Percentiles rank a stretch among this genome's conserved stretches.
Conservation (phyloP, 2,113 vertebrate species). For the Eublepharis macularius region DNA sequence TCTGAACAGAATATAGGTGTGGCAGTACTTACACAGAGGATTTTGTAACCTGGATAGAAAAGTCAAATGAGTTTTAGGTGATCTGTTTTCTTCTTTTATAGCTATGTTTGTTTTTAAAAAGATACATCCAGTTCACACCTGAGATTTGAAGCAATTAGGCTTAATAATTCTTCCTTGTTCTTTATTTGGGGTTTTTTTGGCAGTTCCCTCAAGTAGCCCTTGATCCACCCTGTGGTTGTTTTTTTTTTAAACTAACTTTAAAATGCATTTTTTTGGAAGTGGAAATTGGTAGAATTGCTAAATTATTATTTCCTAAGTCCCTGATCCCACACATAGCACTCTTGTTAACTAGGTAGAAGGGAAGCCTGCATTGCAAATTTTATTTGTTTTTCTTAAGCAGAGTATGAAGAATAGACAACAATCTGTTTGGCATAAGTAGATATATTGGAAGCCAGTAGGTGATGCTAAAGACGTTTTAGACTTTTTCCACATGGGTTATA, state of each 20-base stretch:
- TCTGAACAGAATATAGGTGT: not conserved
- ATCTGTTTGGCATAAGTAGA: not conserved
- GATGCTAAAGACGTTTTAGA: no score
- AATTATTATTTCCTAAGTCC: not conserved
- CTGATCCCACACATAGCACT: not conserved
- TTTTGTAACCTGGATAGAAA: not conserved
- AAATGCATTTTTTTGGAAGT: conserved; percentile 9
- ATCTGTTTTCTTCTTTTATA: not conserved
- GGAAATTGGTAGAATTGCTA: not conserved
- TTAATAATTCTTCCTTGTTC: not conserved
- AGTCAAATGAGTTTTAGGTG: not conserved
- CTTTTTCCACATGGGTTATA: no score
- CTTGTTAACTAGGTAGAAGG: not conserved
- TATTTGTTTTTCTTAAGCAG: not conserved
- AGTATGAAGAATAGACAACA: not conserved
- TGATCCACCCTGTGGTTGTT: not conserved
- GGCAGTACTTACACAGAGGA: not conserved
- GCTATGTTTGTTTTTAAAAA: not conserved
- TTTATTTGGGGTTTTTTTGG: not conserved
- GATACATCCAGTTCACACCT: not conserved
- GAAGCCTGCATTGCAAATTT: no score
- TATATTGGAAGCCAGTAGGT: not conserved
- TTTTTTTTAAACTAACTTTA: not conserved
- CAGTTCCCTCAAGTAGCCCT: not conserved
- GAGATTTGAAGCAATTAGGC: not conserved